Evolutionary conservation across 2,797 vertebrate species (phyloP), one percentile per base, ranked within the genome.

Genomic region (Pseudochirops cupreus): DNA sequence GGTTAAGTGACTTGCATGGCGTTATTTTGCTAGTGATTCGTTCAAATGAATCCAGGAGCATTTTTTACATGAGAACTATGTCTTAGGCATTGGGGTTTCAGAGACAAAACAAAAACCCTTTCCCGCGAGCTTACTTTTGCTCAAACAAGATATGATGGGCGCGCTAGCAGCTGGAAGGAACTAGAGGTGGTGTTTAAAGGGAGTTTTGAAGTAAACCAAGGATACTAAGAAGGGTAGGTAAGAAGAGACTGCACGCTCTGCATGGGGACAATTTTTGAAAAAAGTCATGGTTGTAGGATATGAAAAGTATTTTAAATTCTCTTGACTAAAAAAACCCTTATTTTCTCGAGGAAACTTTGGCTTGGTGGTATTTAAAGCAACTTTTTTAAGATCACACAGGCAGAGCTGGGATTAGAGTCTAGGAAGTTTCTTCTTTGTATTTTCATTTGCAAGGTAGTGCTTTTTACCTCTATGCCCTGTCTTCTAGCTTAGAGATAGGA

Each of bases 71-170:
- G 18, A 46, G n/a, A 39, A 21, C 62, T 39, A 3, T 59, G 29
- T 31, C 13, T 18, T 67, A n/a, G 33, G 33, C 14, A 16, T 33
- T 82, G n/a, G 67, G 67, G 6, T 10, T 82, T 46, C 16, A 46
- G n/a, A 46, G 62, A n/a, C 58, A 16, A 9, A 74, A 24, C 67
- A 82, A 82, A 82, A 82, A 6, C 2, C n/a, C 18, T 9, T 39
- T 14, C 16, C 67, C 1, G 10, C 6, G 39, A 24, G 2, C 62
- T 67, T n/a, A n/a, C 13, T 3, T 18, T n/a, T 31, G 33, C 14
- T 3, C 5, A 14, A 5, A 39, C 2, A 0, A 46, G 67, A 46
- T 24, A 10, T 0, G 3, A 39, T 39, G 18, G n/a, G 7, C n/a
- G 13, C 13, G n/a, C 62, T n/a, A 16, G 13, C 62, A n/a, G 11